A percentile compares a stretch with the other conserved stretches of the same genome.
These are phyloP conservation scores for Drosophila mulleri DNA, from an alignment of 2,888 invertebrate species.

Conservation along the genomic window DNA sequence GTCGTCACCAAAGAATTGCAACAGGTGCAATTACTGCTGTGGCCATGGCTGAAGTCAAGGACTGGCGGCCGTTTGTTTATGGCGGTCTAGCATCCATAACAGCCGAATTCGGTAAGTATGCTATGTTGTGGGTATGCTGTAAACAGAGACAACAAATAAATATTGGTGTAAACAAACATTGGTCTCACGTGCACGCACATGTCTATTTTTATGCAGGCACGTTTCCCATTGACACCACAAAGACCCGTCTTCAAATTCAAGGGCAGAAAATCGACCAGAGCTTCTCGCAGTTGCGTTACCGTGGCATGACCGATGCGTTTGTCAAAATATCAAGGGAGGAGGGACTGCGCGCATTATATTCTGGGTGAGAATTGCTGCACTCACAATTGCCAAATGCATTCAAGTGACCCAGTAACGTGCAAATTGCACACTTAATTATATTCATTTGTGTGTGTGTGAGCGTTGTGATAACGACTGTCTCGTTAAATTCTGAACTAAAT, in stretches of 20 bases:
- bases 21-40: conserved; percentile 49
- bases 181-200: conserved; percentile 21
- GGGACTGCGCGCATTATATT: conserved; percentile 93
- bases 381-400: neutral
- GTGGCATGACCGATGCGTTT: conserved; percentile 96
- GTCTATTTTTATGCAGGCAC: conserved; percentile 88
- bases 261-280: conserved; percentile 93
- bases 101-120: conserved; percentile 93
- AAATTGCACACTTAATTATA: neutral
- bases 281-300: conserved; percentile 91
- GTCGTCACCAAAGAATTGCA: conserved; percentile 17
- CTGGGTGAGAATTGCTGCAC: conserved; percentile 88
- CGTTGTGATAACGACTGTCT: conserved; percentile 39
- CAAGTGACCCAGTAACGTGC: conserved; percentile 45
- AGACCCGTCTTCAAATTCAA: conserved; percentile 97
- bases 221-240: conserved; percentile 98
- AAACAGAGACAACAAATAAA: conserved; percentile 34
- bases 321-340: conserved; percentile 94
- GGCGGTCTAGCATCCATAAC: conserved; percentile 97
- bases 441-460: conserved; percentile 2
- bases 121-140: neutral
- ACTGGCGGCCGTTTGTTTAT: conserved; percentile 97
- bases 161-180: conserved; percentile 65
- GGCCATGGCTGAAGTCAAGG: conserved; percentile 82
- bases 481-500: conserved; percentile 12